These are phyloP conservation scores for Drosophila neoperkinsi DNA, from an alignment of 2,888 invertebrate genomes.

Conservation along the genomic window DNA sequence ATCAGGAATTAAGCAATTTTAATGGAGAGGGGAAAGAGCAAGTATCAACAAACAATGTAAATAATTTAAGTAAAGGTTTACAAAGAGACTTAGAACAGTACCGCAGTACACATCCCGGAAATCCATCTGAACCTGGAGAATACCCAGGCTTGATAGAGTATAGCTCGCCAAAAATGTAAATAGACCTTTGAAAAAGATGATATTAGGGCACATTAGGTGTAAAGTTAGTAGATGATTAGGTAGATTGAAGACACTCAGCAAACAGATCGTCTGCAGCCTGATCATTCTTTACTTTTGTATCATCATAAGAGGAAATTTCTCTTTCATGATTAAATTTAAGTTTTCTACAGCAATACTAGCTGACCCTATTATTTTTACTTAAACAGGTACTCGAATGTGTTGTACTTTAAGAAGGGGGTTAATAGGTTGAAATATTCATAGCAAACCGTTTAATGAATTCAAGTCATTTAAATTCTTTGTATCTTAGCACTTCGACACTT, in stretches of 20 bases:
- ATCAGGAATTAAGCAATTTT: background rate
- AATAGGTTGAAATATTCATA: background rate
- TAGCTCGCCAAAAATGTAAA: background rate
- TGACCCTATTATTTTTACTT: too few species aligned
- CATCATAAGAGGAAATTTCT: too few species aligned
- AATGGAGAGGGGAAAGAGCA: background rate
- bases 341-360: too few species aligned
- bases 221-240: background rate
- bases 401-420: background rate
- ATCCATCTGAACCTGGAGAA: background rate
- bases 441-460: background rate
- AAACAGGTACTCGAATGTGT: background rate
- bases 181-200: background rate
- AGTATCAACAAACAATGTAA: background rate
- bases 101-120: background rate
- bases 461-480: background rate
- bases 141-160: background rate
- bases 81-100: background rate
- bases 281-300: too few species aligned
- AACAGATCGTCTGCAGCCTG: too few species aligned
- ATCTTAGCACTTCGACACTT: background rate
- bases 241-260: too few species aligned
- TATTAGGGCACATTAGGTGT: background rate
- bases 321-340: too few species aligned
- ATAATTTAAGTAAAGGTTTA: background rate